Conservation (phyloP, 2,888 invertebrate species). For the Drosophila infuscata region DNA sequence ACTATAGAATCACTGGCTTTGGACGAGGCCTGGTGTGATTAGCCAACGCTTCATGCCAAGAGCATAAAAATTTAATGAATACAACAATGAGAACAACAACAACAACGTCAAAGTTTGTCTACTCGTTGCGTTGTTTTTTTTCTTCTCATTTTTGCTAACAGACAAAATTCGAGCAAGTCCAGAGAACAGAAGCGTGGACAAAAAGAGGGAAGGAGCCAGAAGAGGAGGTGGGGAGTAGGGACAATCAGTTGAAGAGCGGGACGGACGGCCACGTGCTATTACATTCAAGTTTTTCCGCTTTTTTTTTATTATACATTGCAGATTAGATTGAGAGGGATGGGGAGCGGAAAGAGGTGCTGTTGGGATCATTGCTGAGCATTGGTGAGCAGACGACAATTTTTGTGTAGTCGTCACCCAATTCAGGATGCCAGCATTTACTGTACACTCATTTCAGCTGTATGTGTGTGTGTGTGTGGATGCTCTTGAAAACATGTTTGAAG, state of each 20-base stretch:
- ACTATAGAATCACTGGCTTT: constrained; percentile 10
- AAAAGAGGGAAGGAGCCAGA: neutral
- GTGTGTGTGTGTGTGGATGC: constrained; percentile 33
- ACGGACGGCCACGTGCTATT: constrained; percentile 18
- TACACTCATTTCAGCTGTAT: constrained; percentile 35
- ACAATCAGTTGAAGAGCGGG: constrained; percentile 2
- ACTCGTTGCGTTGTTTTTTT: constrained; percentile 3
- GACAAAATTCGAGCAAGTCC: constrained; percentile 25
- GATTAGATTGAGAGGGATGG: neutral
- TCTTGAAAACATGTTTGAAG: constrained; percentile 63
- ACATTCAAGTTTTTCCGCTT: constrained; percentile 31
- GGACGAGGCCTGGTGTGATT: constrained; percentile 52
- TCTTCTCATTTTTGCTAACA: constrained; percentile 15
- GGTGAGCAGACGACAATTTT: constrained; percentile 20
- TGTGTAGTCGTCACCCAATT: constrained; percentile 30
- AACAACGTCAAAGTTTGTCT: constrained; percentile 11
- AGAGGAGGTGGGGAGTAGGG: neutral
- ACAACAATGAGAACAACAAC: constrained; percentile 38
- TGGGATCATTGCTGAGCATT: constrained; percentile 1
- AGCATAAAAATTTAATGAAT: constrained; percentile 52
- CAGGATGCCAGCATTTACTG: constrained; percentile 17
- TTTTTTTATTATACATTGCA: constrained; percentile 7
- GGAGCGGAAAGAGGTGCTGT: neutral
- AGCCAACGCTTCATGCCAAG: constrained; percentile 56
- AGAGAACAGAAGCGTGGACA: constrained; percentile 9